phyloP scores from a whole-genome alignment of 2,888 invertebrate genomes.

The Rhyacophila evoluta region DNA sequence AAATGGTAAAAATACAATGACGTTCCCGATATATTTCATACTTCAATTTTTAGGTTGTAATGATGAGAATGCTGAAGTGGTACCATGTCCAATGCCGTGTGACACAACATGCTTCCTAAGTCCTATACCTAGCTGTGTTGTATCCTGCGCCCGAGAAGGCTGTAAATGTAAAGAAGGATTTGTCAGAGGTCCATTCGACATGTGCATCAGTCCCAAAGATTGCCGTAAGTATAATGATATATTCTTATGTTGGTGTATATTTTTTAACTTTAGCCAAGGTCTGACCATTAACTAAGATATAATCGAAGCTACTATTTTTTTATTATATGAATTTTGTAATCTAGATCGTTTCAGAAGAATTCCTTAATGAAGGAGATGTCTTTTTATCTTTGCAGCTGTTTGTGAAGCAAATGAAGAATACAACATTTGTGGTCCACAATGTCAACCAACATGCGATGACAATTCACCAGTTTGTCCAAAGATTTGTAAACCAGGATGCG shows the following conservation, averaged over 20 bases:
- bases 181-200: conserved; percentile 25
- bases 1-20: too few species aligned
- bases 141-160: conserved; percentile 1
- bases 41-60: not conserved
- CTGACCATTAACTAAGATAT: too few species aligned
- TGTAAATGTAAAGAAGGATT: conserved; percentile 34
- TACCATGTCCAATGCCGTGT: conserved; percentile 29
- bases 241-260: too few species aligned
- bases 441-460: not conserved
- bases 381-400: not conserved
- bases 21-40: too few species aligned
- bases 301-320: too few species aligned
- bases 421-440: not conserved
- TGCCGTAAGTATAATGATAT: conserved; percentile 25
- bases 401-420: conserved; percentile 3
- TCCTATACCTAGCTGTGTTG: not conserved
- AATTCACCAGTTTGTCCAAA: not conserved
- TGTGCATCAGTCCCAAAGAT: conserved; percentile 26
- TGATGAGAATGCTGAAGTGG: conserved; percentile 13
- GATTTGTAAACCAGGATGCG: conserved; percentile 29
- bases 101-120: not conserved
- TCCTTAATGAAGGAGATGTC: too few species aligned
- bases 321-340: too few species aligned
- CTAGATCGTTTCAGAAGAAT: too few species aligned
- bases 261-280: too few species aligned